phyloP scores from a whole-genome alignment of 35 echinoderm and acorn worm genomes.

The Ptychodera flava region DNA sequence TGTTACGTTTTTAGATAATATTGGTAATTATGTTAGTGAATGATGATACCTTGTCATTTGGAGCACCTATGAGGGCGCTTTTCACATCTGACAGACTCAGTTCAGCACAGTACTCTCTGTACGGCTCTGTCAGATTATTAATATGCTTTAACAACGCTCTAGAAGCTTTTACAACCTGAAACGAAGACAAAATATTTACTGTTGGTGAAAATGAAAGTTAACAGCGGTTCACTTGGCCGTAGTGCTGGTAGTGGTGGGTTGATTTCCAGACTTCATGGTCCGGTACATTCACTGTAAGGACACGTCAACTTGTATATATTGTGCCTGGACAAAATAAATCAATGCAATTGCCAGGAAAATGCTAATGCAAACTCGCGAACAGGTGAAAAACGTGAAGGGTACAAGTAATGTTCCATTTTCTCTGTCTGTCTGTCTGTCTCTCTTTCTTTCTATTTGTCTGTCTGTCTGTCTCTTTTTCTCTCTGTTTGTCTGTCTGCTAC shows the following conservation, averaged over 20 bases:
- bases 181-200: background rate
- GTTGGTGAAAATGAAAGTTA: background rate
- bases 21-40: too few relatives aligned
- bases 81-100: background rate
- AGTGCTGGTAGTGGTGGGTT: background rate
- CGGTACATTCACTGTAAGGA: background rate
- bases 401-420: background rate
- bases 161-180: background rate
- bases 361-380: background rate
- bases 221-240: background rate
- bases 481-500: too few relatives aligned
- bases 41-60: background rate
- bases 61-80: background rate
- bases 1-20: too few relatives aligned
- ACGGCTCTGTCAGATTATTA: background rate
- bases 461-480: background rate
- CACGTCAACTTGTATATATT: background rate
- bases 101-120: background rate
- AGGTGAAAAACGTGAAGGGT: background rate
- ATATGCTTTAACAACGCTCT: background rate
- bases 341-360: too few relatives aligned
- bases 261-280: background rate
- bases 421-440: background rate
- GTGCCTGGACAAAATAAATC: too few relatives aligned
- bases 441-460: background rate